Conservation (phyloP, 64 coral and sea anemone genomes). For the Dendrophyllia cribrosa region DNA sequence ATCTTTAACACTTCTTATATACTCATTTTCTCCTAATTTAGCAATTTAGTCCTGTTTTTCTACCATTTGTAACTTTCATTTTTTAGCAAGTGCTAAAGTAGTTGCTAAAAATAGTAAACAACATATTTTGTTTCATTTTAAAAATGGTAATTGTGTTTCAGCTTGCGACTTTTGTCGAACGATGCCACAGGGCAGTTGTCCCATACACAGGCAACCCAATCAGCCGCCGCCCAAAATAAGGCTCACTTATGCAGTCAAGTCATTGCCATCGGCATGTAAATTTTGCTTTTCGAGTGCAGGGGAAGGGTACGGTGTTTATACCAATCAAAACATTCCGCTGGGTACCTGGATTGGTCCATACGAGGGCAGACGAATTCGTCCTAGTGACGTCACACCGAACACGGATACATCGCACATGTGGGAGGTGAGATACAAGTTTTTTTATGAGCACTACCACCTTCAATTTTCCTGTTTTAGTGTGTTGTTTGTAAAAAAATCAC, state of each 20-base stretch:
- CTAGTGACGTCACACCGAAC: constrained; percentile 26
- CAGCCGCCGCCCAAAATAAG: background rate
- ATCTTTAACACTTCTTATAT: no score
- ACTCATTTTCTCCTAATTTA: no score
- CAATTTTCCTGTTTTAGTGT: no score
- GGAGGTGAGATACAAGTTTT: constrained; percentile 49
- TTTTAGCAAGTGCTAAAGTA: no score
- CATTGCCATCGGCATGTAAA: constrained; percentile 60
- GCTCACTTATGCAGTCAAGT: constrained; percentile 55
- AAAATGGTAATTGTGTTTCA: background rate
- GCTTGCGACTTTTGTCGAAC: constrained; percentile 16
- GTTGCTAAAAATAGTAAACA: no score
- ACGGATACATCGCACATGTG: constrained; percentile 57
- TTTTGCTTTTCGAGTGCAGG: constrained; percentile 21
- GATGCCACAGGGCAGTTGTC: background rate
- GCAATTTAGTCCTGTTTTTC: no score
- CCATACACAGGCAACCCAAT: constrained; percentile 17
- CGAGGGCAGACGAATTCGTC: constrained; percentile 51
- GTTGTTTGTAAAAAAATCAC: no score
- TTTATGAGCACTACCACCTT: background rate
- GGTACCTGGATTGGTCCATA: constrained; percentile 81
- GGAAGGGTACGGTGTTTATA: constrained; percentile 46
- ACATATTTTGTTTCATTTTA: no score
- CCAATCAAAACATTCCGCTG: constrained; percentile 52
- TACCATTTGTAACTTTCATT: no score